Evolutionary conservation across 2,113 vertebrate species (phyloP).

Genomic region (Mesitornis unicolor): DNA sequence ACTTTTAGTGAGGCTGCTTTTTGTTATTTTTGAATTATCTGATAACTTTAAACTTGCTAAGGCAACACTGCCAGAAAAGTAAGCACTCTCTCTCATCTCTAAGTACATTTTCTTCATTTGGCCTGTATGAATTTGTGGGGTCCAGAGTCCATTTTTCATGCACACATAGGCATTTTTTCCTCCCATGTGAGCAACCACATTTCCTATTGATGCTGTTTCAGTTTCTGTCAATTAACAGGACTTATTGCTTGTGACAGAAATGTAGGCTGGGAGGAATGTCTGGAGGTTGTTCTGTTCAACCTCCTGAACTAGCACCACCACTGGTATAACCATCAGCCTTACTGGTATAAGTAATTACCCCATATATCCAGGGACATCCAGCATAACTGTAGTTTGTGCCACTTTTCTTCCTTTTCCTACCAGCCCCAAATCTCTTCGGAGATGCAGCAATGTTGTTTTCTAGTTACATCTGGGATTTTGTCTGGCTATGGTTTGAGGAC

Average conservation of each 20-base stretch:
- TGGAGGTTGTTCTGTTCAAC: neutral
- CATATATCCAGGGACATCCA: neutral
- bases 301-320: neutral
- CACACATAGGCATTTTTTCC: neutral
- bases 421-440: neutral
- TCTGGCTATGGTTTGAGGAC: neutral
- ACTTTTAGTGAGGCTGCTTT: neutral
- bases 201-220: constrained; percentile 6
- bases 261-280: neutral
- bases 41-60: neutral
- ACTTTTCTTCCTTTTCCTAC: neutral
- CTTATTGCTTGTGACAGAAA: neutral
- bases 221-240: neutral
- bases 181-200: neutral
- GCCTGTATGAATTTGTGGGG: neutral
- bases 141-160: neutral
- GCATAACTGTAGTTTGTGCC: neutral
- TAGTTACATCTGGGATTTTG: neutral
- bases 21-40: neutral
- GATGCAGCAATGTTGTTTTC: neutral
- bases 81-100: neutral
- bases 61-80: neutral
- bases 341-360: neutral
- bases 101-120: neutral
- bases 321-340: too few species aligned